Evolutionary conservation across 2,888 invertebrate species (phyloP).

Genomic region (Pollenia amentaria): DNA sequence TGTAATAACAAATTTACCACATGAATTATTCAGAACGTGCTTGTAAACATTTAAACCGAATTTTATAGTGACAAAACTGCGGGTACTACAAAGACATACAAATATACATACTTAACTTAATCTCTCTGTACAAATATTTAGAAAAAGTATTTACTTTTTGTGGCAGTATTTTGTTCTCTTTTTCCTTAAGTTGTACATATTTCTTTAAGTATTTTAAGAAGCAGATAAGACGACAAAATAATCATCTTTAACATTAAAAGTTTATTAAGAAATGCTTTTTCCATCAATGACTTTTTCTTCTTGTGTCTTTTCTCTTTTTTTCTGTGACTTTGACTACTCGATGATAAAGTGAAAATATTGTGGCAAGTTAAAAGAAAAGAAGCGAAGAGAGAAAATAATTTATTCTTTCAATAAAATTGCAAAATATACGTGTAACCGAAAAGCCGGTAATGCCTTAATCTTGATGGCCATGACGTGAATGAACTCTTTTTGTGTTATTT

Average conservation of each 20-base stretch:
- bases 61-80: constrained; percentile 16
- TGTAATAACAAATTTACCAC: not conserved
- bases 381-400: not conserved
- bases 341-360: not conserved
- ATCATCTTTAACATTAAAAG: constrained; percentile 39
- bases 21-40: constrained; percentile 9
- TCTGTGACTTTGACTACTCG: not conserved
- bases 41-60: not conserved
- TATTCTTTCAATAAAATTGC: constrained; percentile 5
- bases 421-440: constrained; percentile 26
- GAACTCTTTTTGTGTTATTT: constrained; percentile 50
- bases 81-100: constrained; percentile 32
- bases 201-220: constrained; percentile 14
- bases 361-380: not conserved
- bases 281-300: constrained; percentile 23
- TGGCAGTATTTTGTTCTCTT: not conserved
- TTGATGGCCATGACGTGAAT: constrained; percentile 60
- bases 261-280: constrained; percentile 42
- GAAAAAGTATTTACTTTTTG: not conserved
- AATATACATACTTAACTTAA: not conserved
- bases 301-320: constrained; percentile 2
- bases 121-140: not conserved
- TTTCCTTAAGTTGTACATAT: constrained; percentile 7
- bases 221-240: constrained; percentile 18
- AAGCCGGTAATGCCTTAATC: constrained; percentile 44